Percentiles rank a stretch among this genome's conserved stretches.
Conservation (phyloP, 2,888 invertebrate species). For the Calliopum simillimum region DNA sequence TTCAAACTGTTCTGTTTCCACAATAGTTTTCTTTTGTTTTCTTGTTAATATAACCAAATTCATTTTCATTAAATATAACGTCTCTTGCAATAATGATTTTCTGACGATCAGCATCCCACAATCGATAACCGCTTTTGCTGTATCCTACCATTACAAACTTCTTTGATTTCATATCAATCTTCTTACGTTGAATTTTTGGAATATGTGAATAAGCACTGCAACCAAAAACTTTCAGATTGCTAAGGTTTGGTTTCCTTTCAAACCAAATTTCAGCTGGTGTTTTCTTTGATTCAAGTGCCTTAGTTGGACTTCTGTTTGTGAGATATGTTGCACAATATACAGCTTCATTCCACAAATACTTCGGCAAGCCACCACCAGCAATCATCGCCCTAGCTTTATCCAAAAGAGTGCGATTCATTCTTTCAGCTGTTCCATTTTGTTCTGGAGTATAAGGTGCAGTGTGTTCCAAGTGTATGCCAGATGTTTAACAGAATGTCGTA, state of each 20-base stretch:
- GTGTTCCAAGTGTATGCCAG: constrained; percentile 56
- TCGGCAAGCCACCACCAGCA: constrained; percentile 48
- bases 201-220: constrained; percentile 23
- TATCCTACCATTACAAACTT: constrained; percentile 35
- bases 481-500: constrained; percentile 51
- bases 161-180: constrained; percentile 11
- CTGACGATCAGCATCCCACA: constrained; percentile 13
- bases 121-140: constrained; percentile 25
- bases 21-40: neutral
- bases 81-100: constrained; percentile 21
- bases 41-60: neutral
- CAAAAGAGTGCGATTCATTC: constrained; percentile 58
- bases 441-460: constrained; percentile 61
- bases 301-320: constrained; percentile 49
- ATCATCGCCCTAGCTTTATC: constrained; percentile 59
- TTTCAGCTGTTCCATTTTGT: constrained; percentile 56
- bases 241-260: constrained; percentile 23
- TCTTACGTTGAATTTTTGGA: constrained; percentile 19
- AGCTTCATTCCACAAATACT: constrained; percentile 59
- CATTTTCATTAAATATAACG: neutral
- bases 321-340: constrained; percentile 57
- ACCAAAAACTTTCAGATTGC: constrained; percentile 30
- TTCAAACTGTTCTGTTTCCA: no score
- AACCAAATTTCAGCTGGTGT: constrained; percentile 30
- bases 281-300: constrained; percentile 41